Conservation (phyloP, 2,888 invertebrate genomes). For the Clunio marinus region DNA sequence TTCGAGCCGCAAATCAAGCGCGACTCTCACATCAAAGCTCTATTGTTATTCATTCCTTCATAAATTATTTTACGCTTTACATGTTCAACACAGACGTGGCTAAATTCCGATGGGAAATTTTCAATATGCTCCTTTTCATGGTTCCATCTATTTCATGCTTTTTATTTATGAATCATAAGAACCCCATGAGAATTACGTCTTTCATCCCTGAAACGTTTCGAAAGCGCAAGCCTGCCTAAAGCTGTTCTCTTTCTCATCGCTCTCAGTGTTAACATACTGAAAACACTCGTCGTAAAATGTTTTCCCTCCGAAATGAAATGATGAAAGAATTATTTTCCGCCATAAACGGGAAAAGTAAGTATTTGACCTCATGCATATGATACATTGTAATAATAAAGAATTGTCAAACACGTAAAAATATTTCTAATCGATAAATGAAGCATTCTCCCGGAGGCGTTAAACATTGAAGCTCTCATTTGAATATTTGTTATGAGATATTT, state of each 20-base stretch:
- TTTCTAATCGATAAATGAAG: not conserved
- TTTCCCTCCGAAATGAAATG: not conserved
- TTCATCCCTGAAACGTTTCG: too few relatives aligned
- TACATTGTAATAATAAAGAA: constrained; percentile 4
- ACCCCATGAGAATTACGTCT: too few relatives aligned
- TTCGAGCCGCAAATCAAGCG: too few relatives aligned
- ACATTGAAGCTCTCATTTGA: not conserved
- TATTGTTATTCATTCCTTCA: too few relatives aligned
- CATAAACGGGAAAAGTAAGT: not conserved
- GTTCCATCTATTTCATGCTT: too few relatives aligned
- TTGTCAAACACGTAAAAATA: not conserved
- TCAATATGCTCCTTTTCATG: too few relatives aligned
- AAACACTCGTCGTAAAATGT: not conserved
- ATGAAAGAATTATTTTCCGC: not conserved
- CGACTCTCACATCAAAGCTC: too few relatives aligned
- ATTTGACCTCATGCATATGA: not conserved
- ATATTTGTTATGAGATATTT: not conserved
- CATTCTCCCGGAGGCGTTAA: not conserved
- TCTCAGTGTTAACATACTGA: not conserved
- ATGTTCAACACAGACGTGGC: too few relatives aligned
- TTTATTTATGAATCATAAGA: too few relatives aligned
- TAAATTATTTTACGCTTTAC: too few relatives aligned
- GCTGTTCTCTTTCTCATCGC: not conserved
- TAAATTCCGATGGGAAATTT: too few relatives aligned
- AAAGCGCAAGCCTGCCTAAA: not conserved